Base-by-base conservation (phyloP, 23 tunicate species). In the Oikopleura vanhoeffeni region DNA sequence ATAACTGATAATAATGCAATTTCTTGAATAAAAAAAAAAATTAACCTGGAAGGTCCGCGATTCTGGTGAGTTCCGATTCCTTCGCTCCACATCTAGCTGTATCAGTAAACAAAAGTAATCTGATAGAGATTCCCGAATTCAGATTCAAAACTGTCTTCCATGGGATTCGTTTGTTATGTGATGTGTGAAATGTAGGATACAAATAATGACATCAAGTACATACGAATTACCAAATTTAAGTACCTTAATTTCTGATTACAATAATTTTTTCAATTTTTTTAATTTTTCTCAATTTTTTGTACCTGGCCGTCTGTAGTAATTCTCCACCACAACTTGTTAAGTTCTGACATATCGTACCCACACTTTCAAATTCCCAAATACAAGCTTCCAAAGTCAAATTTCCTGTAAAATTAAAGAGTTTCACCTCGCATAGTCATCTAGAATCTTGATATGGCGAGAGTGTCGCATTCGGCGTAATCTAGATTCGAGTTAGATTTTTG, bases 11-110 rank as follows among this genome's bases (percentile, higher is more conserved):
- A n/a, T n/a, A n/a, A n/a, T n/a, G n/a, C n/a, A n/a, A n/a, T n/a
- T n/a, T n/a, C n/a, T n/a, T n/a, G n/a, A n/a, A n/a, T n/a, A n/a
- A n/a, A n/a, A 18, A 49, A 49, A 8, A 4, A 18, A 49, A 49
- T 39, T 41, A 40, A 90, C 98, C 98, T 90, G 90, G 94, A 18
- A 93, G 84, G 49, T 89, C 94, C 40, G 98, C n/a, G 83, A 85
- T 91, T 94, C 0, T 91, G 94, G 8, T 94, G 95, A 57, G 97
- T 90, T 40, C 91, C 98, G 41, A 93, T 93, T 8, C 98, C 98
- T 38, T 93, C 85, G 41, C 88, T 93, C 98, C 98, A 93, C 85
- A 93, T 41, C 71, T 87, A 86, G 39, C 91, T 94, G 58, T 94
- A 89, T 86, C 90, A 94, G 88, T 93, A 93, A 76, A 90, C 95